These are phyloP conservation scores for Onthophagus sagittarius DNA, from an alignment of 2,888 invertebrate genomes.

Conservation along the genomic window DNA sequence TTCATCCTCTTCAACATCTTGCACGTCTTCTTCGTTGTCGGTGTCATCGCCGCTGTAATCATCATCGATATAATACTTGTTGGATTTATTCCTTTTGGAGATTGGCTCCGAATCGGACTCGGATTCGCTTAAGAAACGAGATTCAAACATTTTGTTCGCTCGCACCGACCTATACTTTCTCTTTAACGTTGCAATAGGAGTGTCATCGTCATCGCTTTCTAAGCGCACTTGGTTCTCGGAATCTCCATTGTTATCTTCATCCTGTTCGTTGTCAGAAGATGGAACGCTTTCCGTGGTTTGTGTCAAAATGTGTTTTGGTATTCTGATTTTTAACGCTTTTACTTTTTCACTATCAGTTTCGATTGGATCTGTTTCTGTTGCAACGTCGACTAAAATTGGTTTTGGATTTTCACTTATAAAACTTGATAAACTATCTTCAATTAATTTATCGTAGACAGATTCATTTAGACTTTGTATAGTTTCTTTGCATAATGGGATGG, in stretches of 20 bases:
- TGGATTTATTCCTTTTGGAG: constrained; percentile 9
- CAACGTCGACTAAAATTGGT: not conserved
- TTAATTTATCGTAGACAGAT: too few relatives aligned
- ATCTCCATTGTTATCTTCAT: not conserved
- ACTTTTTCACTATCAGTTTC: not conserved
- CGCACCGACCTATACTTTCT: not conserved
- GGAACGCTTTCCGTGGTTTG: not conserved
- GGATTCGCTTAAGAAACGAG: constrained; percentile 9
- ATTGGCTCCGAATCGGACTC: constrained; percentile 15
- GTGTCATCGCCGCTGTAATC: not conserved
- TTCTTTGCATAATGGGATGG: too few relatives aligned
- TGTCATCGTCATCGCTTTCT: not conserved
- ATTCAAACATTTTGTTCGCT: not conserved
- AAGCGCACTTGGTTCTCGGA: not conserved
- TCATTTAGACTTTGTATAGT: too few relatives aligned
- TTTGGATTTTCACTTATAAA: not conserved
- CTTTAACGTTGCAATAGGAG: not conserved
- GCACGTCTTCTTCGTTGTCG: not conserved
- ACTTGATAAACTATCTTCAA: too few relatives aligned
- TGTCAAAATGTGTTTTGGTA: not conserved
- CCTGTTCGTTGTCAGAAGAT: not conserved
- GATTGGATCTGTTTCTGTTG: not conserved
- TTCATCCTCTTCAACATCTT: not conserved
- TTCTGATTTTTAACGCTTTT: not conserved
- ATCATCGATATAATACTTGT: not conserved